These are phyloP conservation scores for Balanococcus diminutus DNA, from an alignment of 2,888 invertebrate species.

Conservation along the genomic window DNA sequence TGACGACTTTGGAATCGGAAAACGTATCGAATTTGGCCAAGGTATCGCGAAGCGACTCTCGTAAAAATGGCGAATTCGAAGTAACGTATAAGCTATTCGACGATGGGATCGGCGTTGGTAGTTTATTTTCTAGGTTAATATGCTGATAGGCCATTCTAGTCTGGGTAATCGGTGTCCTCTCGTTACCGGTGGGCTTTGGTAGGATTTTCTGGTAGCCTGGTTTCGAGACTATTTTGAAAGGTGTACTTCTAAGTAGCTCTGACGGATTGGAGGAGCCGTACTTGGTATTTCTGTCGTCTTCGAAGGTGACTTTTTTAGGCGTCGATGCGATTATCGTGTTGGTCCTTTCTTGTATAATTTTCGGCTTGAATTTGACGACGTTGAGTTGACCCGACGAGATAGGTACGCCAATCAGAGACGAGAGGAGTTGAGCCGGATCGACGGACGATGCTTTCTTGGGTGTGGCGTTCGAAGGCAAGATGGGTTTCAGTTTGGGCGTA, in stretches of 20 bases:
- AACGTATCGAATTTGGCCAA: constrained; percentile 29
- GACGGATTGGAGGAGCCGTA: neutral
- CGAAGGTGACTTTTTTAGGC: constrained; percentile 33
- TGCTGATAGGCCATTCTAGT: neutral
- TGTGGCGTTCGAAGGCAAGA: neutral
- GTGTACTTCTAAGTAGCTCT: constrained; percentile 22
- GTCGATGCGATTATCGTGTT: neutral
- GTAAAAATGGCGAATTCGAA: neutral
- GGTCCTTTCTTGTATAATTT: constrained; percentile 33
- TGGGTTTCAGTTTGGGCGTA: neutral
- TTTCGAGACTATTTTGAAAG: constrained; percentile 41
- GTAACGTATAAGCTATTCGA: neutral
- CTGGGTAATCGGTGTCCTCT: neutral
- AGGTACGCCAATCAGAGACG: constrained; percentile 37
- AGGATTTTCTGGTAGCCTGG: constrained; percentile 48
- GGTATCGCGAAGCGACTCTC: neutral
- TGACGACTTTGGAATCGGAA: constrained; percentile 45
- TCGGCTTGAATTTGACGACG: constrained; percentile 48
- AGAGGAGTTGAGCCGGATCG: constrained; percentile 47
- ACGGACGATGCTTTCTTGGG: constrained; percentile 1
- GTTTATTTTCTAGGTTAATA: neutral
- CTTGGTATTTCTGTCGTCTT: constrained; percentile 20
- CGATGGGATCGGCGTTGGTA: neutral
- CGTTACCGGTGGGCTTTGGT: neutral
- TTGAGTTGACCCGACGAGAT: constrained; percentile 47